Percentiles rank a stretch among this genome's conserved stretches.
These are phyloP conservation scores for Calypte anna DNA, from an alignment of 2,113 vertebrate genomes.

Conservation along the genomic window DNA sequence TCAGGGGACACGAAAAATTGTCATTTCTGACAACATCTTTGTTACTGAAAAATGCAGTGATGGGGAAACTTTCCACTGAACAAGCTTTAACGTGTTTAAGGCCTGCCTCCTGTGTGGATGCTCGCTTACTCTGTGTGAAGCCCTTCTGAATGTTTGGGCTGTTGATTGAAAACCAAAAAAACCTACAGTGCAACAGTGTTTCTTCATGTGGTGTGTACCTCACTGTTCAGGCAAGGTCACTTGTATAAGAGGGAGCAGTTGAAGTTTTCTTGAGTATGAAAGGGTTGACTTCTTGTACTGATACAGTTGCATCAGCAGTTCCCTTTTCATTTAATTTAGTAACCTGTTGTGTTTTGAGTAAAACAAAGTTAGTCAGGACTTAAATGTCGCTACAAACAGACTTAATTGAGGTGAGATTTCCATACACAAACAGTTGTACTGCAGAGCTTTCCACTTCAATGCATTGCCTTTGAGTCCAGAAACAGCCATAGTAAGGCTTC, in stretches of 20 bases:
- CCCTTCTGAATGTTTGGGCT: background rate
- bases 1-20: conserved; percentile 83
- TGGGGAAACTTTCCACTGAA: conserved; percentile 69
- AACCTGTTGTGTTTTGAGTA: background rate
- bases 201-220: background rate
- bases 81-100: conserved; percentile 60
- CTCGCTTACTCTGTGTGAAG: background rate
- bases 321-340: background rate
- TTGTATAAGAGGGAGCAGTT: conserved; percentile 27
- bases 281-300: background rate
- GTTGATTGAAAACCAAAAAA: background rate
- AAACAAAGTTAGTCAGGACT: background rate
- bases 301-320: conserved; percentile 41
- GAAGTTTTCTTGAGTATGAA: background rate
- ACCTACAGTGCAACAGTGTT: background rate
- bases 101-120: conserved; percentile 39
- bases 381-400: background rate
- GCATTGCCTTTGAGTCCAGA: background rate
- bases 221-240: conserved; percentile 12
- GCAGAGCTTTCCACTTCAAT: background rate
- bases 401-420: background rate
- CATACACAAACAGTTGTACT: background rate
- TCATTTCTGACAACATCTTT: conserved; percentile 88
- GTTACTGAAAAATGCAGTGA: conserved; percentile 76
- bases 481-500: background rate